phyloP scores from a whole-genome alignment of 2,797 vertebrate species.

The Prunella strophiata region DNA sequence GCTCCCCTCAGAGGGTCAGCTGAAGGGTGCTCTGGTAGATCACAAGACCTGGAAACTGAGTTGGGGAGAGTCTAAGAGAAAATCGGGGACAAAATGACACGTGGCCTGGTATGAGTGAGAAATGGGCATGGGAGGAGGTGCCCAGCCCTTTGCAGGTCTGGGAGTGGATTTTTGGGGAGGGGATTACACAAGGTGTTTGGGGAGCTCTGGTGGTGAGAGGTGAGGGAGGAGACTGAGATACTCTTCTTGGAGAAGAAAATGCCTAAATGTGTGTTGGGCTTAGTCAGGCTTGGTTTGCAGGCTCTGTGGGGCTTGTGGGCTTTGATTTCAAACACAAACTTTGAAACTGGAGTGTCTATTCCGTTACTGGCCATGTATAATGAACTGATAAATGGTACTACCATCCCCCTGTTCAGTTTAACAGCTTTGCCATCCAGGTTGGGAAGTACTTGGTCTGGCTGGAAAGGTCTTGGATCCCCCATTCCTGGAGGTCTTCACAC shows the following conservation, averaged over 20 bases:
- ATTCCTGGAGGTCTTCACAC: background rate
- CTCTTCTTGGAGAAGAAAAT: background rate
- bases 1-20: background rate
- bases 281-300: background rate
- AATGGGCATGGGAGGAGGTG: background rate
- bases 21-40: background rate
- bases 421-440: background rate
- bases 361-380: fast-evolving
- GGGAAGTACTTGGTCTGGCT: background rate
- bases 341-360: background rate
- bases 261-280: background rate
- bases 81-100: background rate
- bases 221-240: fast-evolving
- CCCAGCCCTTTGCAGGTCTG: background rate
- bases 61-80: background rate
- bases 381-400: fast-evolving
- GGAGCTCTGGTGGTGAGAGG: background rate
- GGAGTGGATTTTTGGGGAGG: background rate
- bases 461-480: background rate
- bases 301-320: background rate
- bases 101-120: background rate
- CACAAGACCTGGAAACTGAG: fast-evolving
- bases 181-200: fast-evolving
- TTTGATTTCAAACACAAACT: background rate
- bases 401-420: background rate